Evolutionary conservation across 2,888 invertebrate species (phyloP).

Genomic region (Drepanosiphum platanoidis): DNA sequence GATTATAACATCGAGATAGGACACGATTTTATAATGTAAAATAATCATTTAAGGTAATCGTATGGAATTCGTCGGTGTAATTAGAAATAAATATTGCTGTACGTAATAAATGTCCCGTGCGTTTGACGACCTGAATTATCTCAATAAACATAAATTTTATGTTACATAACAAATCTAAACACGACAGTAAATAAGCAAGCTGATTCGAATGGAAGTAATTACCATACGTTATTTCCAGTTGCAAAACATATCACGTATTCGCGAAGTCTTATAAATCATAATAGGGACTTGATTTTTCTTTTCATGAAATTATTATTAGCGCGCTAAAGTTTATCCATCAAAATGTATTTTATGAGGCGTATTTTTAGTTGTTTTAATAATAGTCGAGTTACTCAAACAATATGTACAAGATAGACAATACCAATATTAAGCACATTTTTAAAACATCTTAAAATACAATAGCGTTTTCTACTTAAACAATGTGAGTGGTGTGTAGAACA

Average conservation of each 20-base stretch:
- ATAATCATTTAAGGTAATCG: neutral
- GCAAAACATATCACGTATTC: neutral
- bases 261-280: neutral
- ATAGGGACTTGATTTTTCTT: neutral
- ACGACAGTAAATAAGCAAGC: neutral
- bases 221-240: neutral
- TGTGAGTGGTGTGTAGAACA: neutral
- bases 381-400: no score
- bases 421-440: no score
- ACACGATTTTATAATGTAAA: constrained; percentile 33
- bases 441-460: neutral
- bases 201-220: neutral
- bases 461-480: neutral
- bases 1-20: constrained; percentile 20
- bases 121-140: neutral
- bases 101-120: neutral
- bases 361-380: neutral
- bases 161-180: neutral
- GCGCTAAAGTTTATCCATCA: neutral
- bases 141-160: neutral
- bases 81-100: constrained; percentile 4
- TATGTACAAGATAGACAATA: no score
- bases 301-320: no score
- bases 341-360: neutral
- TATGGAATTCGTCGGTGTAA: neutral